These are phyloP conservation scores for Anabas testudineus DNA, from an alignment of 2,797 vertebrate species.

Conservation along the genomic window DNA sequence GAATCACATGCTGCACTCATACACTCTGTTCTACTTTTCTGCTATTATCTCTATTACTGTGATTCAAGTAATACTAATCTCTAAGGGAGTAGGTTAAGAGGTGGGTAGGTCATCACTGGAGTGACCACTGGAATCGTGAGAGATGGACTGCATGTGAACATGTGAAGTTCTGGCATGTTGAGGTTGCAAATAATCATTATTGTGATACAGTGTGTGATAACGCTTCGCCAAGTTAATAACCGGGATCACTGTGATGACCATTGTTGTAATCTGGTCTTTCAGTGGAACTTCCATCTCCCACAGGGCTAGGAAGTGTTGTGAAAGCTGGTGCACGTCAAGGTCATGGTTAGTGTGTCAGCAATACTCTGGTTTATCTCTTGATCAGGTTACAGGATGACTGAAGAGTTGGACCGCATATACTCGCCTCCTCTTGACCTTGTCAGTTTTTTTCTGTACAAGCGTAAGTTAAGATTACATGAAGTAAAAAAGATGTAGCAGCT, in stretches of 20 bases:
- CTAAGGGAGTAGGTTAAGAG: constrained; percentile 33
- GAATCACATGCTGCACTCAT: constrained; percentile 56
- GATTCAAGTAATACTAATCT: constrained; percentile 40
- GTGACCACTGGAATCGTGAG: constrained; percentile 18
- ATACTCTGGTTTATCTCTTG: constrained; percentile 62
- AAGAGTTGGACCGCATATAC: constrained; percentile 40
- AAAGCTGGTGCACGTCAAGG: constrained; percentile 46
- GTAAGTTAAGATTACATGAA: neutral
- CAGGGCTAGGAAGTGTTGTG: constrained; percentile 30
- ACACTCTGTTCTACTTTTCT: constrained; percentile 22
- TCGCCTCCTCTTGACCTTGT: constrained; percentile 39
- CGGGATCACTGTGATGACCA: constrained; percentile 6
- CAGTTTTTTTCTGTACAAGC: neutral
- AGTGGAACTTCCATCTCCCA: constrained; percentile 2
- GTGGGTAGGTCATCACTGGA: constrained; percentile 7
- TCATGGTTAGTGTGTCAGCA: constrained; percentile 36
- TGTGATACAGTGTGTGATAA: constrained; percentile 11
- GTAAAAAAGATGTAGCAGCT: constrained; percentile 1
- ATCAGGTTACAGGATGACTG: constrained; percentile 43
- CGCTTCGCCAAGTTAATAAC: constrained; percentile 14
- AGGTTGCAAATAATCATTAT: constrained; percentile 19
- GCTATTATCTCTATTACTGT: constrained; percentile 28
- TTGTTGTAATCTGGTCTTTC: constrained; percentile 24
- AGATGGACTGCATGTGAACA: constrained; percentile 26
- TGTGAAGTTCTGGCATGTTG: neutral